Conservation (phyloP, 2,888 invertebrate genomes). For the Cryptosula pallasiana region DNA sequence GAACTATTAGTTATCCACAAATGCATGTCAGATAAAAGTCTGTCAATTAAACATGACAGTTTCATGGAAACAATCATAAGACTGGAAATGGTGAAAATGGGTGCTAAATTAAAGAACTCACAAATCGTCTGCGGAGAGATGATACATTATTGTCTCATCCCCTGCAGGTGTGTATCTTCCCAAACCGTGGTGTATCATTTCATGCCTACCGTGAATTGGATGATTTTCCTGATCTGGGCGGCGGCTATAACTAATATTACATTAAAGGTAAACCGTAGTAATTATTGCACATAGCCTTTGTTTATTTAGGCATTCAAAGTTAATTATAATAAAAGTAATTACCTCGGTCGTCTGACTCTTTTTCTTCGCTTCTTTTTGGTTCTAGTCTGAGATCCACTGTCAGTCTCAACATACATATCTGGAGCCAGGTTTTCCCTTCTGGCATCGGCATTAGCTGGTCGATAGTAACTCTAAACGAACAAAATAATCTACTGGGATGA, state of each 20-base stretch:
- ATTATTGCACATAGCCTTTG: constrained; percentile 2
- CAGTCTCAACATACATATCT: no score
- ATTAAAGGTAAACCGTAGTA: no score
- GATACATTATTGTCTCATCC: background rate
- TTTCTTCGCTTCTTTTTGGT: background rate
- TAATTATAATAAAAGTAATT: no score
- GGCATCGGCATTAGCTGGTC: background rate
- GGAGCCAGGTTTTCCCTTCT: background rate
- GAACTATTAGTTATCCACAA: no score
- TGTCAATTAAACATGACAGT: no score
- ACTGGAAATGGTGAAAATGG: no score
- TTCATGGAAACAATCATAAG: no score
- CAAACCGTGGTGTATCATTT: background rate
- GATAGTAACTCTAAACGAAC: background rate
- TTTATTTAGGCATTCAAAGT: no score
- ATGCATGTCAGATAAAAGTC: no score
- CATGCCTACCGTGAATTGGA: background rate
- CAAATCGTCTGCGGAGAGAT: background rate
- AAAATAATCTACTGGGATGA: no score
- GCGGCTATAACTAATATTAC: background rate
- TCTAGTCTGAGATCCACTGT: background rate
- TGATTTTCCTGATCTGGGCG: background rate
- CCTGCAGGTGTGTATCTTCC: background rate
- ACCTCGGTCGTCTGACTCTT: background rate
- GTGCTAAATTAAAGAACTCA: background rate